Base-by-base conservation (phyloP, 2,797 vertebrate genomes). In the Dipus sagitta region DNA sequence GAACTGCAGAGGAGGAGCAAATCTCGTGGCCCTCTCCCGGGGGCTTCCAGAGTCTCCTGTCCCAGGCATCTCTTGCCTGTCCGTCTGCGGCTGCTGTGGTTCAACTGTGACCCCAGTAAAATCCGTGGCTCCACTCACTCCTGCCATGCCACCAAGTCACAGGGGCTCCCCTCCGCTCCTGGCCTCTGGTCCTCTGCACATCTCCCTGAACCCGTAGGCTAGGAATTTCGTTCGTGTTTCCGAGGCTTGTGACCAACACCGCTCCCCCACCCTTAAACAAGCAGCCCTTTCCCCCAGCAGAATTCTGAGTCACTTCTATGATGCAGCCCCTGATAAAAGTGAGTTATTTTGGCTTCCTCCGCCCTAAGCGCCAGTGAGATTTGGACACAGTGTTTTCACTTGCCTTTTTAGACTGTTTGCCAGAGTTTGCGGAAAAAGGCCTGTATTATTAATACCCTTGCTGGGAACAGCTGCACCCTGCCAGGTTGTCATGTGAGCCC, bases 401-500 rank as follows among this genome's bases (percentile, higher is more conserved):
- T 97, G 90, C 95, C 95, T 79, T 87, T 52, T 95, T 71, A 97
- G 90, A 95, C 52, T 71, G 88, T 97, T 97, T 95, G 97, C 94
- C 95, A 92, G 96, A 95, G 96, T 97, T 96, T 96, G 68, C 8
- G 80, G 96, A 87, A 95, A 95, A 95, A 95, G 86, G 77, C 74
- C 68, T 96, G 86, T 94, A 95, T 97, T 97, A 97, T 96, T 96
- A 94, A 97, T 94, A 92, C 20, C 83, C 87, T 93, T 84, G 85
- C 91, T 1, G 32, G 92, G 96, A 97, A 95, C 81, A 94, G 92
- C 92, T 91, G 93, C 0, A 1, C 28, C 70, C 88, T 72, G 92
- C 96, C 97, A 95, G 94, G 52, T 90, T 95, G 96, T 97, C 95
- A 96, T 84, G 91, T 96, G 97, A 97, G 84, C 88, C 90, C 32